phyloP scores from a whole-genome alignment of 2,797 vertebrate genomes.

The Thripadectes ignobilis region DNA sequence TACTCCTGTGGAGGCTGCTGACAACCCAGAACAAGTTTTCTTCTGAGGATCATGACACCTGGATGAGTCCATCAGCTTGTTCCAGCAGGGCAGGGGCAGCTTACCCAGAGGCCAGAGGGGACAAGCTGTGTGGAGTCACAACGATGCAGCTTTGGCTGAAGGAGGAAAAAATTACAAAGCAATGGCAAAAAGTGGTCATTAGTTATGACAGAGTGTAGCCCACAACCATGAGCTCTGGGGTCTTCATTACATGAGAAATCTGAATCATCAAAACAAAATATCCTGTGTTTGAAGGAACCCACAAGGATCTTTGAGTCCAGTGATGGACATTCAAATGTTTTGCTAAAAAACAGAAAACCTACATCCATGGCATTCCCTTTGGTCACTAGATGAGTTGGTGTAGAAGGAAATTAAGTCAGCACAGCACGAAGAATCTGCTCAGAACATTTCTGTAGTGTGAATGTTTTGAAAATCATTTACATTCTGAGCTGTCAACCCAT shows the following conservation, averaged over 20 bases:
- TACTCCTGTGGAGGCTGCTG: neutral
- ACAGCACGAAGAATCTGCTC: neutral
- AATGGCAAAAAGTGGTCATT: neutral
- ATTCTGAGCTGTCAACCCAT: slow-evolving; percentile 16
- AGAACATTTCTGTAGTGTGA: neutral
- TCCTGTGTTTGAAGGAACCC: neutral
- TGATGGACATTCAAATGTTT: neutral
- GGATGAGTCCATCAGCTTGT: neutral
- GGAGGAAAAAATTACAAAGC: neutral
- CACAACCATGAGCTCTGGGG: fast-evolving
- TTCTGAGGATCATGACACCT: neutral
- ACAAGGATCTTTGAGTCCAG: neutral
- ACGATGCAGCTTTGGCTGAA: neutral
- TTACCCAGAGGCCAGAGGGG: neutral
- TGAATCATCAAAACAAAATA: neutral
- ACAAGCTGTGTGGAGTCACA: neutral
- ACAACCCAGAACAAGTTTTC: neutral
- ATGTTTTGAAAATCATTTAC: neutral
- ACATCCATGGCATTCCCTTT: neutral
- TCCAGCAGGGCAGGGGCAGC: neutral
- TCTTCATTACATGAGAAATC: neutral
- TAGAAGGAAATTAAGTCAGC: neutral
- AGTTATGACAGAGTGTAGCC: neutral
- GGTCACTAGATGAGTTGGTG: neutral
- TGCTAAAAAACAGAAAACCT: neutral